Evolutionary conservation across 1,140 invertebrate species (phyloP), one percentile per base, ranked within the genome.

Genomic region (Drosophila virilis): DNA sequence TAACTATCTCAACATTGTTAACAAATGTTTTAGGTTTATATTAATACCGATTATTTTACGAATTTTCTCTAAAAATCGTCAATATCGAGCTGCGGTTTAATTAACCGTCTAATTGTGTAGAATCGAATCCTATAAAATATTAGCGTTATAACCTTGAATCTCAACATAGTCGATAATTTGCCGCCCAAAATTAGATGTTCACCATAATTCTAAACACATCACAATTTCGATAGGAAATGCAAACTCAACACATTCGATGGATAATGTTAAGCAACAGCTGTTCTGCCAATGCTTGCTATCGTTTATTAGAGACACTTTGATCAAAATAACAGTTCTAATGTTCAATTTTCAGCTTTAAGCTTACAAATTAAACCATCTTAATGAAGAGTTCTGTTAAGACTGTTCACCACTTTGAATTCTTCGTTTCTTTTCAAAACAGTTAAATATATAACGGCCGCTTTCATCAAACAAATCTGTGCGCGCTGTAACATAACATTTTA

Each of bases 401-500:
- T 28, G 22, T 28, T 28, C 5, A 0, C 22, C 5, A 6, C 22
- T 28, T 5, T 54, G 17, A 12, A 22, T 2, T n/a, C 0, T 22
- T 55, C 37, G 8, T 8, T 33, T 37, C 32, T 28, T 12, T 57
- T 5, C n/a, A 13, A 42, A 13, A n/a, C 8, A 8, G 6, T 1
- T 7, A 15, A 33, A 9, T n/a, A 4, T 1, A 3, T 51, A 35
- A 9, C n/a, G 1, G 50, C n/a, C 7, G 2, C 12, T n/a, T 42
- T 28, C n/a, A 13, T 32, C 0, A 28, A 51, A 1, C 8, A 35
- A 35, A 43, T 43, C 38, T n/a, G 38, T 28, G 57, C 40, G 9
- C 17, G 12, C 32, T 50, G 59, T 48, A 35, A 57, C 17, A 35
- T 55, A 57, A 55, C 62, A 59, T 35, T 33, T 17, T 6, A 2